Base-by-base conservation (phyloP, 1,140 invertebrate species). In the Grapholita molesta region DNA sequence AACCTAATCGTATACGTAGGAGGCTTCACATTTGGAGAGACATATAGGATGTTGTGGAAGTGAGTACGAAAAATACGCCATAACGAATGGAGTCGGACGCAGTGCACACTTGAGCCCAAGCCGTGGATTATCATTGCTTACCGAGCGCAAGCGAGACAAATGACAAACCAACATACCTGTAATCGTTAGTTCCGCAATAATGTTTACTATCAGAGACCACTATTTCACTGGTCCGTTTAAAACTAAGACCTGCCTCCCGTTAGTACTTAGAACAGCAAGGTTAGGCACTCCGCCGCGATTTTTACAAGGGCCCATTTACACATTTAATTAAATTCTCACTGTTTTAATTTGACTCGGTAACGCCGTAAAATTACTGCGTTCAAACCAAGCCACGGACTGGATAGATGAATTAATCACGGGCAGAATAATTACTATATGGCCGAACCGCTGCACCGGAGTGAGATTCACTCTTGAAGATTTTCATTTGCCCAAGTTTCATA, bases 261-360 rank as follows among this genome's bases (percentile, higher is more conserved):
- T 5, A 11, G 35, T n/a, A 38, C 5, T 38, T 38, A n/a, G 2
- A 38, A 15, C 3, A 38, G 3, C 18, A 21, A 21, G 8, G 42
- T 18, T 48, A 30, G 28, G 48, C 55, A 35, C 18, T 48, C 69
- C 72, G 69, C 71, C 74, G 70, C 75, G 73, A 80, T 82, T 84
- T 84, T 83, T 80, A 69, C 80, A 76, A 77, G 73, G 76, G 75
- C 77, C 80, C 79, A 83, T 82, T 82, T 78, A 75, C 82, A 79
- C 76, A 80, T 85, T 85, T 82, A 83, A 85, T 85, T 83, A 79
- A 83, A 83, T 80, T 74, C 79, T 82, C 80, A 80, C 79, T 80
- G 80, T 80, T 83, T 83, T 83, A 83, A 85, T 85, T 85, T 82
- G 76, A 80, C 79, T 83, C 73, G 70, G 73, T 77, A 79, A 78